Base-by-base conservation (phyloP, 92 coral and sea anemone genomes). In the Heliopora coerulea region DNA sequence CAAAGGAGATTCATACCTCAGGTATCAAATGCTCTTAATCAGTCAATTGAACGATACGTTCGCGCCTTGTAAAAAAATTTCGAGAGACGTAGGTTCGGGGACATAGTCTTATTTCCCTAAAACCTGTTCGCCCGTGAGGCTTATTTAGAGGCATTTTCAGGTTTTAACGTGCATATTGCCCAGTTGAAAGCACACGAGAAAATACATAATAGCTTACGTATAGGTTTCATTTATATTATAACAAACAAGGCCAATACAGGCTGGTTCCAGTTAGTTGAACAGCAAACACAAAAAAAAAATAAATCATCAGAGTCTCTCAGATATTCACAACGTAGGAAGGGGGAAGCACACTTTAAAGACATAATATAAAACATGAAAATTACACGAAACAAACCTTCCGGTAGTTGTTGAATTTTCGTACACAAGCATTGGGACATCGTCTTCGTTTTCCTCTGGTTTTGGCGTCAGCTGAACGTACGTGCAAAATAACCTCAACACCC, bases 161-260 rank as follows among this genome's bases (percentile, higher is more conserved):
- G n/a, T n/a, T n/a, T n/a, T n/a, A n/a, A n/a, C n/a, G n/a, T n/a
- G n/a, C n/a, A n/a, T n/a, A n/a, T n/a, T n/a, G n/a, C n/a, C n/a
- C 29, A 24, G 29, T 19, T 24, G 60, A 54, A 54, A 12, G 19
- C 12, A 19, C 19, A 0, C 11, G 1, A 27, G n/a, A 0, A 1
- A 12, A 19, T 24, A 19, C 29, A 27, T 3, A 2, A 14, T 9
- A 37, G 49, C 17, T 12, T 24, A 44, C 1, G 19, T 31, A 14
- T n/a, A n/a, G n/a, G n/a, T n/a, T n/a, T n/a, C n/a, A n/a, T n/a
- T n/a, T n/a, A n/a, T n/a, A 48, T 67, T 67, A 30, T 48, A 67
- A 49, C 58, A 67, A 67, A 67, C 74, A 67, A 67, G 42, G 54
- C 52, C 33, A 64, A 40, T 24, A 65, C 52, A 49, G 15, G 21